These are phyloP conservation scores for Etia nguti DNA, from an alignment of 2,113 vertebrate species.

Conservation along the genomic window DNA sequence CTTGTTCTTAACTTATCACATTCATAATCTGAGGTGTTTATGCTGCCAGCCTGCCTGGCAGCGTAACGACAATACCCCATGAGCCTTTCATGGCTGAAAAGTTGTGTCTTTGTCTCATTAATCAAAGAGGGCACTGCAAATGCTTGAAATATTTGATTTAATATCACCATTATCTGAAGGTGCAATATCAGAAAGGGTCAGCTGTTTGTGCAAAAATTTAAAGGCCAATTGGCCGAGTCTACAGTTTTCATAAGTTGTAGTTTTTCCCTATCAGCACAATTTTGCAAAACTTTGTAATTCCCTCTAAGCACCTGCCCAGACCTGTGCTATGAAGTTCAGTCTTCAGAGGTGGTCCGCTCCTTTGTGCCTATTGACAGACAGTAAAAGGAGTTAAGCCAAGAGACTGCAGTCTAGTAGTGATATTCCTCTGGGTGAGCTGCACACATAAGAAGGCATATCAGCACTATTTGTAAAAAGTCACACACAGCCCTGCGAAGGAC, in stretches of 20 bases:
- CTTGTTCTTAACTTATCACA: not conserved
- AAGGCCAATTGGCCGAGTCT: not conserved
- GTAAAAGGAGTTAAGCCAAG: conserved; percentile 24
- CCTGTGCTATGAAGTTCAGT: not conserved
- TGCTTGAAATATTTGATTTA: not conserved
- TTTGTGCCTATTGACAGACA: conserved; percentile 1
- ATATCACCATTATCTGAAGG: not conserved
- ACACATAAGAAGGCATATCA: conserved; percentile 51
- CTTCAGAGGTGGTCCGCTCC: not conserved
- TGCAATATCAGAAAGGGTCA: not conserved
- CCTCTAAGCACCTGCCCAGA: not conserved
- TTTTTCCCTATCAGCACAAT: not conserved
- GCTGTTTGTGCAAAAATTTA: not conserved
- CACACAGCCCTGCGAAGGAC: conserved; percentile 43
- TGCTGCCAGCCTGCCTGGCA: not conserved
- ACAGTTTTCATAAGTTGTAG: not conserved
- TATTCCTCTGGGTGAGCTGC: conserved; percentile 18
- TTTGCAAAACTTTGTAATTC: not conserved
- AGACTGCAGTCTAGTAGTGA: not conserved
- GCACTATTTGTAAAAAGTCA: conserved; percentile 72
- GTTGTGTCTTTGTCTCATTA: not conserved
- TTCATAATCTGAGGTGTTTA: not conserved
- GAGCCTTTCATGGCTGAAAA: not conserved
- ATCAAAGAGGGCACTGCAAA: not conserved
- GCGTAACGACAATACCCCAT: not conserved